Conservation (phyloP, 2,797 vertebrate genomes). For the Chiloscyllium punctatum region DNA sequence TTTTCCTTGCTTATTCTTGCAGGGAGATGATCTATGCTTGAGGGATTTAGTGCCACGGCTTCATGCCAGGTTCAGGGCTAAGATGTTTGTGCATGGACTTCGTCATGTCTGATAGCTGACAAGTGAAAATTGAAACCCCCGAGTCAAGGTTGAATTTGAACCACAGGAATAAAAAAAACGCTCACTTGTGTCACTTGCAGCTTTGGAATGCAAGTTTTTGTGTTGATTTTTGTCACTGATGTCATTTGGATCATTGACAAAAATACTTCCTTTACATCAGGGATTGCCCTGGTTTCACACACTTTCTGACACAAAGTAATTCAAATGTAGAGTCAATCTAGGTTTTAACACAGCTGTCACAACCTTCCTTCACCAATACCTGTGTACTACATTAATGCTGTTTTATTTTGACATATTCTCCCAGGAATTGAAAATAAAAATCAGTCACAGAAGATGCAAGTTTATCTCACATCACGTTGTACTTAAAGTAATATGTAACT, state of each 20-base stretch:
- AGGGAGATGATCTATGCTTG: background rate
- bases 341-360: background rate
- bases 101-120: background rate
- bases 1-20: background rate
- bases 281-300: background rate
- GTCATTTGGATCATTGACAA: background rate
- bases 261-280: background rate
- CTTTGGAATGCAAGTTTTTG: background rate
- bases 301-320: conserved; percentile 2
- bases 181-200: background rate
- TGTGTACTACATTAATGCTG: background rate
- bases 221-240: background rate
- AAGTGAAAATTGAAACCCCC: background rate
- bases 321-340: background rate
- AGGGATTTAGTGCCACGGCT: background rate
- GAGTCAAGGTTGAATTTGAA: background rate
- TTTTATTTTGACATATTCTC: conserved; percentile 19
- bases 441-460: background rate
- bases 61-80: no score
- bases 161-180: background rate
- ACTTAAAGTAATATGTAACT: background rate
- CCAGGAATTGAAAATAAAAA: background rate
- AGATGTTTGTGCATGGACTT: background rate
- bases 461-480: background rate
- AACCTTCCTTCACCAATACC: background rate